Base-by-base conservation (phyloP, 2,888 invertebrate species). In the Schizaphis graminum region DNA sequence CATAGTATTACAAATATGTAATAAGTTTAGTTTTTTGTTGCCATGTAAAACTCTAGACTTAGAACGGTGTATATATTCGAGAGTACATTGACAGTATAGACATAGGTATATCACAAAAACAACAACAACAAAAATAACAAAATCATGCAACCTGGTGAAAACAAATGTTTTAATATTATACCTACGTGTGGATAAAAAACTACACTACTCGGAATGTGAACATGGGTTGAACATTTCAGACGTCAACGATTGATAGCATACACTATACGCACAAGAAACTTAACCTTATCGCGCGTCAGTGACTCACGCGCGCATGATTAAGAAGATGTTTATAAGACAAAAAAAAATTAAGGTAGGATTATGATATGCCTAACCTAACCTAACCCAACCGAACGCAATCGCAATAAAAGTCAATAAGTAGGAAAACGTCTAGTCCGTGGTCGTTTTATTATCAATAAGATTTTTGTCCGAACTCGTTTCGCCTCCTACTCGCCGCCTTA, bases 401-500 rank as follows among this genome's bases (percentile, higher is more conserved):
- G 77, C 1, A 21, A 77, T 24, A 35, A 77, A 77, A 77, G 77
- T 35, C 35, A 35, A 77, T 35, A 35, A 21, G 77, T 77, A 35
- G 35, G 21, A 77, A 5, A 16, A 77, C 35, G 35, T 77, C 67
- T 1, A 16, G n/a, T 67, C 21, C 24, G 21, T 35, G 35, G 77
- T 77, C 35, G 35, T 77, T 77, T 77, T 77, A 77, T 21, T 0
- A 77, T 77, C 67, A 21, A 21, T 77, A 21, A 21, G 35, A 53
- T 88, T 88, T 88, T 88, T 88, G 53, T 56, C 35, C 24, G 77
- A 35, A 77, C 77, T 77, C 53, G 53, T 86, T 86, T 47, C 10
- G 26, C 44, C 85, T 26, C 44, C 44, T 24, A 21, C 53, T 53
- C 53, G 16, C 21, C 8, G 67, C 21, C 35, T 77, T 21, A 21